Conservation (phyloP, 2,113 vertebrate species). For the Carollia perspicillata region DNA sequence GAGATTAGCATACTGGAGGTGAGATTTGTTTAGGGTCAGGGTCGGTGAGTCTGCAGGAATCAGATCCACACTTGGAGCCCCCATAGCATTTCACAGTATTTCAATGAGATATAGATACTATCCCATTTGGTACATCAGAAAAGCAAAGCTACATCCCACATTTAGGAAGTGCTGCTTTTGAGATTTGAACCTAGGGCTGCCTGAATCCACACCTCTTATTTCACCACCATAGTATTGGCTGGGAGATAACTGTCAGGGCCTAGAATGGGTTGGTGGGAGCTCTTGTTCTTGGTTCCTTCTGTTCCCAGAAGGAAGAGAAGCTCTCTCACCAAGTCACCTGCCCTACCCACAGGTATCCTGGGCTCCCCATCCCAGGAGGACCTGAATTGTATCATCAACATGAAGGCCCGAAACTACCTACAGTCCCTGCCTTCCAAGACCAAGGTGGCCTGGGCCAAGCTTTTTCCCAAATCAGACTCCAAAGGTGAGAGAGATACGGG, state of each 20-base stretch:
- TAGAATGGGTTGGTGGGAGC: not conserved
- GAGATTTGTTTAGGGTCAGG: not conserved
- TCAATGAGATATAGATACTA: not conserved
- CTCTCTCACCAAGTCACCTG: not conserved
- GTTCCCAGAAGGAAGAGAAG: not conserved
- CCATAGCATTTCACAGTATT: not conserved
- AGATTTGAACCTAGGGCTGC: not conserved
- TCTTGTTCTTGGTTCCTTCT: not conserved
- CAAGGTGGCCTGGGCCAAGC: conserved; percentile 88
- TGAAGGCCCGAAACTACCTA: conserved; percentile 91
- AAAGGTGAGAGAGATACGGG: conserved; percentile 81
- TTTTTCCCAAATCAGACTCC: conserved; percentile 85
- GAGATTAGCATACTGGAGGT: not conserved
- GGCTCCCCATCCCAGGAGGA: conserved; percentile 91
- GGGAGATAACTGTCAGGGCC: not conserved
- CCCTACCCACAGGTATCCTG: conserved; percentile 81
- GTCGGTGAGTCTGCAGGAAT: not conserved
- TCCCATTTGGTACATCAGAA: not conserved
- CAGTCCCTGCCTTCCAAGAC: conserved; percentile 89
- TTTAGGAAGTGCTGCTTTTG: not conserved
- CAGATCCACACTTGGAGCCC: not conserved
- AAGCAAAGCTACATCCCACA: not conserved
- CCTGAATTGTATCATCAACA: conserved; percentile 93
- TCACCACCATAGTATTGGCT: not conserved
- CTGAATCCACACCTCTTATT: not conserved